These are phyloP conservation scores for Drosophila quinaria DNA, from an alignment of 2,888 invertebrate species.

Conservation along the genomic window DNA sequence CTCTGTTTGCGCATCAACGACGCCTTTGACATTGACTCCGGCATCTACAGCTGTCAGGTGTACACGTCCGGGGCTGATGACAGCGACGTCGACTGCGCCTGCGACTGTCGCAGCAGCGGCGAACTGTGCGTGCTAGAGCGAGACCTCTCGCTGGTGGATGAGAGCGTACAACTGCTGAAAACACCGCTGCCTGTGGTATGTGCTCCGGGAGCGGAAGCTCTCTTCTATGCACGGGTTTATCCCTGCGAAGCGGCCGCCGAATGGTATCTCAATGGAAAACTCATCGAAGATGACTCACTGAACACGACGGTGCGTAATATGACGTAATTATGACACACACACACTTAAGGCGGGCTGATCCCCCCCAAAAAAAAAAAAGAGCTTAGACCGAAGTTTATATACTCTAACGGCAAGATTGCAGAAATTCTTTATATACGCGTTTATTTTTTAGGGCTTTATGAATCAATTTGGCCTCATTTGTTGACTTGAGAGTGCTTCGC, in stretches of 20 bases:
- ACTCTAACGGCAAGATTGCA: neutral
- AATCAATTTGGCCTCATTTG: conserved; percentile 29
- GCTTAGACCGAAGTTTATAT: conserved; percentile 1
- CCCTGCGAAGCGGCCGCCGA: conserved; percentile 84
- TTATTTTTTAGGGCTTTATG: conserved; percentile 13
- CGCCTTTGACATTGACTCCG: conserved; percentile 89
- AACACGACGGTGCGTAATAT: conserved; percentile 83
- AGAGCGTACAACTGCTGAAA: conserved; percentile 86
- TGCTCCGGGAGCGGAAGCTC: conserved; percentile 86
- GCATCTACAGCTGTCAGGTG: conserved; percentile 89
- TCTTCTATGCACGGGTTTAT: conserved; percentile 87
- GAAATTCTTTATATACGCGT: neutral
- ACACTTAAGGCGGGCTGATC: neutral
- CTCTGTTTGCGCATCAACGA: conserved; percentile 88
- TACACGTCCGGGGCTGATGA: conserved; percentile 87
- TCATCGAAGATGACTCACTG: conserved; percentile 84
- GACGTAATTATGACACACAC: conserved; percentile 4
- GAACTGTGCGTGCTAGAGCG: conserved; percentile 76
- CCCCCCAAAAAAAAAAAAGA: neutral
- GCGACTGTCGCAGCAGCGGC: conserved; percentile 86
- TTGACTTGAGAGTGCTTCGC: conserved; percentile 14
- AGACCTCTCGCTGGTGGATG: conserved; percentile 85
- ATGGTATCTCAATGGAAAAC: conserved; percentile 86
- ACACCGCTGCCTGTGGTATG: conserved; percentile 87
- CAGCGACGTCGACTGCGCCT: conserved; percentile 85